Evolutionary conservation across 1,140 invertebrate genomes (phyloP), one percentile per base, ranked within the genome.

Genomic region (Popillia japonica): DNA sequence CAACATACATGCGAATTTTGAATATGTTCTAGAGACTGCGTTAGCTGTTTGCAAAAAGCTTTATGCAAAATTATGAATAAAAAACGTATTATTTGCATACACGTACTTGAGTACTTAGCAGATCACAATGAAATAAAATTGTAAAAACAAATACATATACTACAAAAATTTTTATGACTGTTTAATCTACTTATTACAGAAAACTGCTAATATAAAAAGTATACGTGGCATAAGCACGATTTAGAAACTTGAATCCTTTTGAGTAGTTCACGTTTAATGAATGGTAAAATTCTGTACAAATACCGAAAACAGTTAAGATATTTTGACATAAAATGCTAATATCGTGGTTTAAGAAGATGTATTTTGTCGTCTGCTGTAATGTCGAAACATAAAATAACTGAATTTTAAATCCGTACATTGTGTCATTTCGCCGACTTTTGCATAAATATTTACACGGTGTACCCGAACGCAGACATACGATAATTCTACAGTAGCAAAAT

Each of bases 391-490:
- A 17, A 27, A 74, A 74, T 44, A 74, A 40, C 17, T 74, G 72
- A 74, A 74, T 74, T 74, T 74, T 74, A 74, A 74, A 74, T 74
- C 41, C 20, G 61, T 20, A 68, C 61, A 55, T 68, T 68, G 61
- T 68, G 61, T 68, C 27, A 68, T 68, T 68, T 68, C n/a, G 27
- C 72, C 17, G 72, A 17, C 27, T 17, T 74, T 41, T 44, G 40
- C 72, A 74, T 74, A 74, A 34, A 74, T 74, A 74, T 74, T 74
- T 40, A 74, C 10, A 40, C 72, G n/a, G 20, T 74, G 72, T 74
- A 74, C 14, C 17, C 40, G 72, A 23, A 22, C 22, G 10, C 61
- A 48, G 10, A 48, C 44, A 23, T 68, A 68, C 9, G 17, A 48
- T 48, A 55, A 68, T 20, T 74, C 41, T 20, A 74, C 23, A 6